phyloP scores from a whole-genome alignment of 2,113 vertebrate genomes.

The Vulpes lagopus region DNA sequence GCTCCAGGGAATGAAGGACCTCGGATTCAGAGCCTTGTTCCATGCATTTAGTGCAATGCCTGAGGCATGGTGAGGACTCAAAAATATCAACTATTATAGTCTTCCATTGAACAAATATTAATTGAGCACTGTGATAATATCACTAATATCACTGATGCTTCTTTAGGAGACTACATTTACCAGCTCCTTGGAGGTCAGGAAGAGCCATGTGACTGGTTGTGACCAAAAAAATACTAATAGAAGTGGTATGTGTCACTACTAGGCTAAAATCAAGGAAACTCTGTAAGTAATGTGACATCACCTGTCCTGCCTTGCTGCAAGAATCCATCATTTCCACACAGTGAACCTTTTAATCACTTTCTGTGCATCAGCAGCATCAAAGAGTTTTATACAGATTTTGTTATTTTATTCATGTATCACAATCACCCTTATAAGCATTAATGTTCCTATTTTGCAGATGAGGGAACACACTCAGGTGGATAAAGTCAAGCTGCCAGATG shows the following conservation, averaged over 20 bases:
- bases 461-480: not conserved
- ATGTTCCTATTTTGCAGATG: not conserved
- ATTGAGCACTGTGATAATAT: not conserved
- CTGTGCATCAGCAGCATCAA: too few species aligned
- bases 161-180: not conserved
- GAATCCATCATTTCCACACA: not conserved
- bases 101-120: not conserved
- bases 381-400: not conserved
- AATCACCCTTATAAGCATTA: too few species aligned
- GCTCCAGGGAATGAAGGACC: not conserved
- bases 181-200: not conserved
- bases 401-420: not conserved
- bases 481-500: not conserved
- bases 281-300: not conserved
- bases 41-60: not conserved
- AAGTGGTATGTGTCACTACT: not conserved
- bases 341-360: not conserved
- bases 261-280: not conserved
- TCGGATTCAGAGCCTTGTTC: not conserved
- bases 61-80: not conserved
- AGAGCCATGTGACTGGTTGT: not conserved
- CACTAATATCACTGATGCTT: not conserved
- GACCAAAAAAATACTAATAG: not conserved
- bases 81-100: not conserved
- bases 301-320: not conserved